Evolutionary conservation across 1,140 invertebrate species (phyloP).

Genomic region (Diabrotica undecimpunctata): DNA sequence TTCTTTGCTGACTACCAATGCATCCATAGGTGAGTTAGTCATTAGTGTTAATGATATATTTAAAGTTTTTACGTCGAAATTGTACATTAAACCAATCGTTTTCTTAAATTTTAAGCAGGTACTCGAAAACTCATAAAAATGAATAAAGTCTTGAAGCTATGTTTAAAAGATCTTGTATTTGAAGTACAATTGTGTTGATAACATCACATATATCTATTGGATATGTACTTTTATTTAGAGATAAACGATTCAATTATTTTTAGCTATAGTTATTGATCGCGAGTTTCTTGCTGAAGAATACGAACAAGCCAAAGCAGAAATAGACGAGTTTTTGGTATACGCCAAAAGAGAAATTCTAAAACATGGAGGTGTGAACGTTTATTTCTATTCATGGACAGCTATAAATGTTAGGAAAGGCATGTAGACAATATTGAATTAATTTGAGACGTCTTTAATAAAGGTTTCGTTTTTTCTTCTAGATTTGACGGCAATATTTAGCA

Average conservation of each 20-base stretch:
- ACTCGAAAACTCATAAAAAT: too few species aligned
- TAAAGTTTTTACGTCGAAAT: too few species aligned
- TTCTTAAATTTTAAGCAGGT: too few species aligned
- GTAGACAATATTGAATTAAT: background rate
- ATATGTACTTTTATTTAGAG: too few species aligned
- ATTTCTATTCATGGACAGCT: conserved; percentile 60
- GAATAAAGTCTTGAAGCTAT: too few species aligned
- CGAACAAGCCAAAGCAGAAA: conserved; percentile 51
- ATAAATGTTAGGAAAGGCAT: conserved; percentile 63
- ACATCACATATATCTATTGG: too few species aligned
- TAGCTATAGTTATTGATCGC: conserved; percentile 60
- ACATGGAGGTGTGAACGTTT: conserved; percentile 59
- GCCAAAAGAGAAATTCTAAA: conserved; percentile 58
- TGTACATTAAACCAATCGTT: too few species aligned
- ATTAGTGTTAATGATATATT: background rate
- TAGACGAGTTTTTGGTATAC: conserved; percentile 59
- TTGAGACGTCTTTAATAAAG: background rate
- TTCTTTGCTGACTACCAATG: conserved; percentile 64
- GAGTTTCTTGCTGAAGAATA: conserved; percentile 58
- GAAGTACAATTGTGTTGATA: too few species aligned
- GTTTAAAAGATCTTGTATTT: too few species aligned
- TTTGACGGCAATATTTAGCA: conserved; percentile 64
- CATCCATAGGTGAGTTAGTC: conserved; percentile 59
- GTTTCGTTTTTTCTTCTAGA: conserved; percentile 48
- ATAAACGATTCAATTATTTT: conserved; percentile 21